A percentile compares a stretch with the other conserved stretches of the same genome.
phyloP scores from a whole-genome alignment of 2,113 vertebrate genomes.

The Sturnus vulgaris region DNA sequence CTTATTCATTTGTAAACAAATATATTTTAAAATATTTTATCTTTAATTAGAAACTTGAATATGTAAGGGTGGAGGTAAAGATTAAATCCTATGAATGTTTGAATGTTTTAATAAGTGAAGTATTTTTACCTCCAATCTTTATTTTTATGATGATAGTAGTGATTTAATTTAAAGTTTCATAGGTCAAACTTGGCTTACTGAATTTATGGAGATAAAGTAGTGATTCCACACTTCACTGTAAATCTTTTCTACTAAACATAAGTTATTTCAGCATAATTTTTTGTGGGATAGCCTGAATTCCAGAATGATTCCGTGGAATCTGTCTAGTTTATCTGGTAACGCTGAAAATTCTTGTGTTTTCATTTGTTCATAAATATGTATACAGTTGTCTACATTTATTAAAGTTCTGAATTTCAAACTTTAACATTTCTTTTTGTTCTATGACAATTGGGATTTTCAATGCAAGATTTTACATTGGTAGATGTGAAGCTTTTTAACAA shows the following conservation, averaged over 20 bases:
- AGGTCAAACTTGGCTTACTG: not conserved
- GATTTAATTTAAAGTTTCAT: not conserved
- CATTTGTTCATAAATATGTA: not conserved
- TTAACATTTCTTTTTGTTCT: not conserved
- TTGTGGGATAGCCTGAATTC: not conserved
- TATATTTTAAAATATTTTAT: not conserved
- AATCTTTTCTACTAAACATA: not conserved
- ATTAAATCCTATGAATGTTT: not conserved
- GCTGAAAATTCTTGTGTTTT: not conserved
- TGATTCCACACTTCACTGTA: not conserved
- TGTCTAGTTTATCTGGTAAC: rapidly evolving
- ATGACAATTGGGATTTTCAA: not conserved
- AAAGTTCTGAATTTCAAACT: not conserved
- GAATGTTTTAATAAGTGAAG: not conserved
- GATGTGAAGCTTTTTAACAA: not conserved
- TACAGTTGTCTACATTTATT: not conserved
- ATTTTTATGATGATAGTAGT: not conserved
- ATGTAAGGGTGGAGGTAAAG: not conserved
- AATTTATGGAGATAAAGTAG: not conserved
- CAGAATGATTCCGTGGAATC: not conserved
- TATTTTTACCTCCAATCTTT: not conserved
- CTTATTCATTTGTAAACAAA: not conserved
- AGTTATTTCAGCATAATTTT: not conserved
- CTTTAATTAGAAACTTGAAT: not conserved
- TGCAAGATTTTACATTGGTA: not conserved